phyloP scores from a whole-genome alignment of 2,888 invertebrate genomes.

The Noctua janthe region DNA sequence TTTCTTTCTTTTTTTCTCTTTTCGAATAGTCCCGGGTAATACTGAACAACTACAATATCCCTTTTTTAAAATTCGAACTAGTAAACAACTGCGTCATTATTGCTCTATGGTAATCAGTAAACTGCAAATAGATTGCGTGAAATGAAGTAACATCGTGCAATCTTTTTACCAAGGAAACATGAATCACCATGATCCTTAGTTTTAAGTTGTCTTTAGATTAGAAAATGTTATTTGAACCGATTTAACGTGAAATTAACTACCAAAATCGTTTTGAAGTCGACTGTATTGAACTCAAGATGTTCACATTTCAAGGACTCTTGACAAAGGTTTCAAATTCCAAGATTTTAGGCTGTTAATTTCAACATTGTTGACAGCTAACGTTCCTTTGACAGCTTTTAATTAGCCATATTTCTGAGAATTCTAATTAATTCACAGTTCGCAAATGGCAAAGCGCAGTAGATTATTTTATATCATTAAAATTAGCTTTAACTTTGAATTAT shows the following conservation, averaged over 20 bases:
- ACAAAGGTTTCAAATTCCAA: slow-evolving; percentile 51
- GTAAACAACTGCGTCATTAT: slow-evolving; percentile 5
- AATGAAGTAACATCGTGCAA: slow-evolving; percentile 34
- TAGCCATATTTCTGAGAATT: slow-evolving; percentile 54
- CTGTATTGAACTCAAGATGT: slow-evolving; percentile 40
- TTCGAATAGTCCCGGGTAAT: too few species aligned
- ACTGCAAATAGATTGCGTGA: slow-evolving; percentile 33
- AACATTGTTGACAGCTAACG: slow-evolving; percentile 46
- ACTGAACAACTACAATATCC: too few species aligned
- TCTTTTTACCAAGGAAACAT: slow-evolving; percentile 4
- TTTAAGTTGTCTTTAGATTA: slow-evolving; percentile 13
- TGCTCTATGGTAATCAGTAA: slow-evolving; percentile 7
- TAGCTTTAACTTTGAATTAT: not conserved
- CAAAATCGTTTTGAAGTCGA: slow-evolving; percentile 39
- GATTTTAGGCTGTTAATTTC: slow-evolving; percentile 34
- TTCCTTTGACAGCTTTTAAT: slow-evolving; percentile 57
- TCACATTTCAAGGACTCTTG: slow-evolving; percentile 44
- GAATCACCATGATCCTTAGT: slow-evolving; percentile 35
- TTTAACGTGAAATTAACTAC: slow-evolving; percentile 7
- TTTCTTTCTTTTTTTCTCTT: too few species aligned
- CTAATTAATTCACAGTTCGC: slow-evolving; percentile 12
- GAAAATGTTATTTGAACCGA: not conserved
- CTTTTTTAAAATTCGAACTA: slow-evolving; percentile 1
- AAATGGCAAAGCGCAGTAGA: slow-evolving; percentile 21
- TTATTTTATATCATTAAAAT: not conserved